phyloP scores from a whole-genome alignment of 2,888 invertebrate species.

The Himalopsyche anomala region DNA sequence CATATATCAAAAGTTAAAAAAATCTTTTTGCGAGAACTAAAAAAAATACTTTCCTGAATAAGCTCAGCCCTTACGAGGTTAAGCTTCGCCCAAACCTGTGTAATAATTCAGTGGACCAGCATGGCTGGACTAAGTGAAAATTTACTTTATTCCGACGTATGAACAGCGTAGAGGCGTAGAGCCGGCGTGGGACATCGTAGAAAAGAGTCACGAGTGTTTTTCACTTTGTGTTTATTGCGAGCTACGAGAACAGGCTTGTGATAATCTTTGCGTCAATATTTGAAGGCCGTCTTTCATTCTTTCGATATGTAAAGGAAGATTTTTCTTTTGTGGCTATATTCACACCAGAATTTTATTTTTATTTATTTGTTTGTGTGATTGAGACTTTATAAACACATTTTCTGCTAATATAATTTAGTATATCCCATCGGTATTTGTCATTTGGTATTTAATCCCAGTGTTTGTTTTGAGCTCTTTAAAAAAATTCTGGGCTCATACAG shows the following conservation, averaged over 20 bases:
- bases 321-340: not conserved
- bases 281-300: not conserved
- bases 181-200: not conserved
- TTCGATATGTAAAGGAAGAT: not conserved
- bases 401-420: no score
- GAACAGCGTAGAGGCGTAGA: not conserved
- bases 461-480: no score
- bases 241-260: slow-evolving; percentile 12
- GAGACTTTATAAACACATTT: no score
- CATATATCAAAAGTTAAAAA: no score
- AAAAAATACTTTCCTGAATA: not conserved
- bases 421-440: no score
- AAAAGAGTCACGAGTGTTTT: not conserved
- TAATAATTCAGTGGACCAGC: slow-evolving; percentile 16
- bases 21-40: no score
- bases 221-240: slow-evolving; percentile 26
- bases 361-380: no score
- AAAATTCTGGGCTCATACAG: no score
- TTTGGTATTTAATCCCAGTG: no score
- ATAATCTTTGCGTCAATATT: slow-evolving; percentile 24
- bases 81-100: not conserved
- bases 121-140: slow-evolving; percentile 30
- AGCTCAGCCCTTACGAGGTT: not conserved
- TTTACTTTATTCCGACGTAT: slow-evolving; percentile 26
- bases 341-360: not conserved